Evolutionary conservation across 2,113 vertebrate genomes (phyloP), one percentile per base, ranked within the genome.

Genomic region (Chloropsis hardwickii): DNA sequence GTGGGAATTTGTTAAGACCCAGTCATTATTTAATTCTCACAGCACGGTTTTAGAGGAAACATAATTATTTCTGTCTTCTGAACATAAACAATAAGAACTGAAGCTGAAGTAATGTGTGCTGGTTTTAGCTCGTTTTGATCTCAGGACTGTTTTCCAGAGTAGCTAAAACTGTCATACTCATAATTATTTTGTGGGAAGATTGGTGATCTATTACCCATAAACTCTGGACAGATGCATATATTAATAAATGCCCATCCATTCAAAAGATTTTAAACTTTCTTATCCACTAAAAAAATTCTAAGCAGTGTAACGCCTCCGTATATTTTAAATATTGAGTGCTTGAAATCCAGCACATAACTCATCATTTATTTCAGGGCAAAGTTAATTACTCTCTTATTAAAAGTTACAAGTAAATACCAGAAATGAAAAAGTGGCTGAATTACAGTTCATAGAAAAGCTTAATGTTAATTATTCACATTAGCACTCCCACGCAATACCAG

Each of bases 21-120:
- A 48, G 37, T 78, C 56, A 81, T 96, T 93, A 78, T 53, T 95
- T 90, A 86, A 96, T 96, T 95, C 67, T 90, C 85, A 51, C 67
- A 90, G 51, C 53, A 45, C 83, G 71, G 51, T 82, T 93, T 73
- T 58, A 81, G 79, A 44, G 39, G 67, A 93, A 92, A n/a, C 20
- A 9, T 81, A 78, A 95, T 94, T 95, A 78, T 82, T 95, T 19
- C 33, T 87, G 54, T 37, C 44, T 66, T 94, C 54, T 51, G 19
- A 54, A 88, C 22, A 14, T 37, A 77, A 85, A 90, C 35, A 65
- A 14, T 66, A 54, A 84, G 53, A 83, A 57, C 28, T 65, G 81
- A 85, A 95, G 42, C 54, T 57, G 24, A 57, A 91, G 16, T 56
- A 64, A 40, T 58, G 19, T 45, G 5, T 76, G n/a, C 28, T 92